Evolutionary conservation across 1,140 invertebrate species (phyloP).

Genomic region (Apis florea): DNA sequence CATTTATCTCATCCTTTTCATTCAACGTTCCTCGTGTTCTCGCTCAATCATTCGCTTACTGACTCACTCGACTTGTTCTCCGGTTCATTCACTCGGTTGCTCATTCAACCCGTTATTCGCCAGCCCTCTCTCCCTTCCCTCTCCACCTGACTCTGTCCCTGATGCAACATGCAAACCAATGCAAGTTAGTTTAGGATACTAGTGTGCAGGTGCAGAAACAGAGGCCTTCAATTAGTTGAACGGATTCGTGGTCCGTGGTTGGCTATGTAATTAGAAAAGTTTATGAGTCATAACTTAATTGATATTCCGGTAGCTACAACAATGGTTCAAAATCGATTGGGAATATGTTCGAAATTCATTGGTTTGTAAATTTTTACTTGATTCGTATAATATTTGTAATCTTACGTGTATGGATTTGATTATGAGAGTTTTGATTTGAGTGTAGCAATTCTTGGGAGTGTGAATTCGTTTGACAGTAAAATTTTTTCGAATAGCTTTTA

Average conservation of each 20-base stretch:
- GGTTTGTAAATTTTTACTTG: not conserved
- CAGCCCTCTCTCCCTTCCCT: not conserved
- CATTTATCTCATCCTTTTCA: too few species aligned
- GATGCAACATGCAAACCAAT: constrained; percentile 14
- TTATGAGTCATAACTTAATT: constrained; percentile 45
- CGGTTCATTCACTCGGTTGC: constrained; percentile 32
- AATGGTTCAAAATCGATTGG: not conserved
- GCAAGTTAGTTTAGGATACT: constrained; percentile 28
- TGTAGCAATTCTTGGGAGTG: too few species aligned
- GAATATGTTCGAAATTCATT: not conserved
- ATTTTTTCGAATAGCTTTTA: too few species aligned
- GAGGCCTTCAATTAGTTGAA: constrained; percentile 34
- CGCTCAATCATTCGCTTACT: constrained; percentile 2
- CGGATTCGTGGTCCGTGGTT: not conserved
- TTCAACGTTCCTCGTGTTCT: not conserved
- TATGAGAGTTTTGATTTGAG: too few species aligned
- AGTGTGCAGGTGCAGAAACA: constrained; percentile 44
- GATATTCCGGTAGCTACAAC: constrained; percentile 9
- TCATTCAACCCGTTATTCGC: constrained; percentile 19
- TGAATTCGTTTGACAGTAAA: too few species aligned
- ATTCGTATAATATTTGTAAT: too few species aligned
- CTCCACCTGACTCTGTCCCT: not conserved
- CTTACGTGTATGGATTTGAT: too few species aligned
- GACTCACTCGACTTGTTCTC: not conserved
- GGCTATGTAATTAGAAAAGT: constrained; percentile 42